Base-by-base conservation (phyloP, 1,140 invertebrate species). In the Drosophila pandora region DNA sequence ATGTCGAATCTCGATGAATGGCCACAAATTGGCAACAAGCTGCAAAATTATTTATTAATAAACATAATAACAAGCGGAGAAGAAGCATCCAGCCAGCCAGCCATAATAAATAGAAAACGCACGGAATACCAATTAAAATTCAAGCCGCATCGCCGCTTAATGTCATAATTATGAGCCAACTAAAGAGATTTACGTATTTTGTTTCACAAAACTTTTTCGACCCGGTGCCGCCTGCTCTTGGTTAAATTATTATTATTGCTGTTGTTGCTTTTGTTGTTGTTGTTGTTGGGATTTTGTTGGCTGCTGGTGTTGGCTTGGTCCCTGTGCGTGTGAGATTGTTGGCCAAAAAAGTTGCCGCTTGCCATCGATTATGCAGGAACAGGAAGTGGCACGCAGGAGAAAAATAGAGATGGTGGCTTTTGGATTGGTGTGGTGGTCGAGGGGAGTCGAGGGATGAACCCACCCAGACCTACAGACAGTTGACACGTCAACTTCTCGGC, bases 111-210 rank as follows among this genome's bases (percentile, higher is more conserved):
- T 57, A 53, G 61, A 70, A 49, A 67, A 69, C 63, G 69, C 65
- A 80, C 58, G 72, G 60, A 73, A 71, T 72, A 71, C 62, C 76
- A 87, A 87, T 87, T 88, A 89, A 88, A 89, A 88, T 88, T 79
- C 83, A 88, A 83, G 83, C 68, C 79, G 72, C 83, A 83, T 83
- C 79, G 84, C 48, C 83, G 79, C 72, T 88, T 88, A 88, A 88
- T 88, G 83, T 88, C 83, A 88, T 88, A 88, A 88, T 83, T 88
- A 88, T 88, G 68, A 89, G 83, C 83, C 83, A 87, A 88, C 83
- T 87, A 87, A 87, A 88, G 82, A 87, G 82, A 87, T 87, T 87
- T 88, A 87, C 82, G 83, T 75, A 88, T 88, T 76, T 88, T 82
- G 82, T 87, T 88, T 82, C 82, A 76, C 60, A 79, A 87, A 70